Evolutionary conservation across 2,888 invertebrate species (phyloP), one percentile per base, ranked within the genome.

Genomic region (Trissolcus brochymenae): DNA sequence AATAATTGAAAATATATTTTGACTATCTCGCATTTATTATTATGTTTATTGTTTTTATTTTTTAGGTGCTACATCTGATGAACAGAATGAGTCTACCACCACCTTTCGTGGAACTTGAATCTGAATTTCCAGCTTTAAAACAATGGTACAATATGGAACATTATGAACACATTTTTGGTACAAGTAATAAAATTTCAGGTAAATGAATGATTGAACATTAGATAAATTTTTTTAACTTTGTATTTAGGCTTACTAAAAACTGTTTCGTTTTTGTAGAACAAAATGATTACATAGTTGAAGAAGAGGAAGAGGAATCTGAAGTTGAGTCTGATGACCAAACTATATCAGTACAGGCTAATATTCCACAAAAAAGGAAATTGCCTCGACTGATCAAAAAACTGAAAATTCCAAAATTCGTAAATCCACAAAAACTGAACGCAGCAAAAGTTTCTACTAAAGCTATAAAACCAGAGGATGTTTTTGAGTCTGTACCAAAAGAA

Each of bases 11-110:
- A 25, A 25, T 25, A 25, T 25, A 25, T 25, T 25, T 25, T 4
- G 2, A 25, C 6, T 25, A 25, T 25, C 25, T 25, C 4, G 6
- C 6, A 60, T 53, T 21, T 54, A 53, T 61, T 64, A 46, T 41
- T 64, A 40, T 56, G 4, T 0, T 40, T 16, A 41, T 17, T 13
- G 1, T 25, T n/a, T 62, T 40, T 62, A 35, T 40, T 51, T 35
- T 73, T 17, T 46, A 95, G 91, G 93, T 94, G 9, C 86, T 98
- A 55, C 98, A 98, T 90, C 91, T 98, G 62, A 98, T 98, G 98
- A 98, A 98, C 87, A 95, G 95, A 90, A 96, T 98, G 96, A 95
- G 95, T 87, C 89, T 98, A 57, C 94, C 95, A 16, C 92, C 94
- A 51, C 98, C 98, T 0, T 98, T 98, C 90, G 91, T 91, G 16